Evolutionary conservation across 2,888 invertebrate genomes (phyloP), one percentile per base, ranked within the genome.

Genomic region (Dasysyrphus tricinctus): DNA sequence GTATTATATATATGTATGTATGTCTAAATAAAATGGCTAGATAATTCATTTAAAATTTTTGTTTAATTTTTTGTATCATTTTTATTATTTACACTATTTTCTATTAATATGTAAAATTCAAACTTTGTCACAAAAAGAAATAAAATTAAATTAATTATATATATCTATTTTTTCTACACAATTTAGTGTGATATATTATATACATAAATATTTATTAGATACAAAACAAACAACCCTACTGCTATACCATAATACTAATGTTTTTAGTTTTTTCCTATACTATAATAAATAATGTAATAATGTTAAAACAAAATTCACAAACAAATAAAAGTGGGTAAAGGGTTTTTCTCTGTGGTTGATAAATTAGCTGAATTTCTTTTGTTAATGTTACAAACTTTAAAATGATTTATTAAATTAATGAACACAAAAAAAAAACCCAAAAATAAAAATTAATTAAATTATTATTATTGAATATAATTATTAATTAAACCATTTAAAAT

Each of bases 11-110:
- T 80, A 70, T 24, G 24, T 24, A 24, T 24, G 24, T 24, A 24
- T 80, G 80, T 85, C 67, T 85, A 76, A 80, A 67, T 34, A 67
- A 65, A 54, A 77, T 81, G 85, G 74, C 37, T 83, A 83, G 83
- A 19, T 51, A 70, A 63, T 49, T 54, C 24, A 56, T 16, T 69
- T 39, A 24, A 24, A 24, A 14, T 61, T n/a, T 42, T 67, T 49
- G 6, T 76, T 49, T 47, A 19, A 14, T 56, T 57, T 65, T 65
- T 5, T 49, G 12, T 24, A 51, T 63, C 5, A 37, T 74, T 74
- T 29, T 9, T 34, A 11, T n/a, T 63, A 42, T 79, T 61, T 51
- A 67, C 67, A 67, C 12, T 7, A 29, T 61, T 59, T 59, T 56
- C 29, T 54, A 34, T n/a, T 14, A n/a, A 14, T 61, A 49, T 67